These are phyloP conservation scores for Zaprionus camerounensis DNA, from an alignment of 1,140 invertebrate genomes.

Conservation along the genomic window DNA sequence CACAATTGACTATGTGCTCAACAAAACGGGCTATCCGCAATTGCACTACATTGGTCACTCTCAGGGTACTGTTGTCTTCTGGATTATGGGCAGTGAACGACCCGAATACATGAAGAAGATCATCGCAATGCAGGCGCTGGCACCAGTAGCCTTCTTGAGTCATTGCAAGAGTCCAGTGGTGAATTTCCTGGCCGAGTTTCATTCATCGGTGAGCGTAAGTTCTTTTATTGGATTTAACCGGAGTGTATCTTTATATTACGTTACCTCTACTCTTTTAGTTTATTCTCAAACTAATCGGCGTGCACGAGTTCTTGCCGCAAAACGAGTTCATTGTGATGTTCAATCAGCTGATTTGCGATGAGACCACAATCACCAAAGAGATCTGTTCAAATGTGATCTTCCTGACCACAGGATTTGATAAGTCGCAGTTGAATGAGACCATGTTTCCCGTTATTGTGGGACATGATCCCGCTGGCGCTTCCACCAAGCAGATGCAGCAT, in stretches of 20 bases:
- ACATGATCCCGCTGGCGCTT: conserved; percentile 91
- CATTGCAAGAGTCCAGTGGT: conserved; percentile 82
- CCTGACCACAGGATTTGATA: conserved; percentile 86
- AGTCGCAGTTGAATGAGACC: conserved; percentile 86
- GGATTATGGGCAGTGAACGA: conserved; percentile 87
- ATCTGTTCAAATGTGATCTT: conserved; percentile 87
- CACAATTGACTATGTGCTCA: conserved; percentile 86
- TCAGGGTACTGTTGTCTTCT: conserved; percentile 88
- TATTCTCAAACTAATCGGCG: conserved; percentile 84
- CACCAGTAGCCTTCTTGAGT: conserved; percentile 85
- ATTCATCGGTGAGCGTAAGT: conserved; percentile 73
- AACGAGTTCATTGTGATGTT: conserved; percentile 83
- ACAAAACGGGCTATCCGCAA: conserved; percentile 83
- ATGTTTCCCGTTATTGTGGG: conserved; percentile 89
- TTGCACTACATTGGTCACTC: conserved; percentile 88
- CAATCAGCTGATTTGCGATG: conserved; percentile 84
- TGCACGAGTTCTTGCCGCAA: conserved; percentile 86
- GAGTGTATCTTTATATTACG: background rate
- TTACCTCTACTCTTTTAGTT: conserved; percentile 42
- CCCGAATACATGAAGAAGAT: conserved; percentile 89
- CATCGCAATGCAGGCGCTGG: conserved; percentile 86
- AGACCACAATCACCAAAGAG: conserved; percentile 83
- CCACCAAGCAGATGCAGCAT: conserved; percentile 90
- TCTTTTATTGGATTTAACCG: background rate
- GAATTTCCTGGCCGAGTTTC: conserved; percentile 73